Evolutionary conservation across 2,888 invertebrate species (phyloP).

Genomic region (Apeira syringaria): DNA sequence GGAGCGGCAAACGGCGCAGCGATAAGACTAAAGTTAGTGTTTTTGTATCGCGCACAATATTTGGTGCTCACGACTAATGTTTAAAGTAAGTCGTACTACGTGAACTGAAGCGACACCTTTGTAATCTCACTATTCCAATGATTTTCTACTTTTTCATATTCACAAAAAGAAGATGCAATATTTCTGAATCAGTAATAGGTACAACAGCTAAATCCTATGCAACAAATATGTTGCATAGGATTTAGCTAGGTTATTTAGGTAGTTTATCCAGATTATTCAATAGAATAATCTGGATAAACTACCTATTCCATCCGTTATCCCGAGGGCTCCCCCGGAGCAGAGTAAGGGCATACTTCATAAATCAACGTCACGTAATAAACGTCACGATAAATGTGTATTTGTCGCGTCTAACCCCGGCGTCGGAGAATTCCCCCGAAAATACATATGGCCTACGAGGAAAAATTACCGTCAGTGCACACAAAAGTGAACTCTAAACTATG

Average conservation of each 20-base stretch:
- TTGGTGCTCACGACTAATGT: slow-evolving; percentile 22
- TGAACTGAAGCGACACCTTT: slow-evolving; percentile 13
- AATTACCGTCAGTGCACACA: slow-evolving; percentile 8
- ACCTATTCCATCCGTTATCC: background rate
- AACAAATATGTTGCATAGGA: too few species aligned
- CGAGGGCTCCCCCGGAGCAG: slow-evolving; percentile 11
- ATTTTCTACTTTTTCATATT: too few species aligned
- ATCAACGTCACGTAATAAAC: slow-evolving; percentile 56
- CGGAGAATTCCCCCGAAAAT: slow-evolving; percentile 35
- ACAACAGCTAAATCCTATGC: slow-evolving; percentile 12
- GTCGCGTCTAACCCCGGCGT: slow-evolving; percentile 48
- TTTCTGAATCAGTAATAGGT: too few species aligned
- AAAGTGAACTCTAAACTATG: slow-evolving; percentile 7
- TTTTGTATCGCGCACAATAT: slow-evolving; percentile 20
- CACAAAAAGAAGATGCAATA: too few species aligned
- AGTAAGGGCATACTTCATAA: slow-evolving; percentile 43
- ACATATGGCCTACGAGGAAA: slow-evolving; percentile 19
- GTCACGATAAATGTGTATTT: slow-evolving; percentile 58
- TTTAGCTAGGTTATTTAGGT: too few species aligned
- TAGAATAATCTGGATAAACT: slow-evolving; percentile 20
- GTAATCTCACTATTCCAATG: too few species aligned
- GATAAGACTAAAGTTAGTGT: slow-evolving; percentile 20
- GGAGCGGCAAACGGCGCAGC: slow-evolving; percentile 26
- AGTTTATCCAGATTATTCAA: too few species aligned
- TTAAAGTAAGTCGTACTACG: slow-evolving; percentile 23